Conservation (phyloP, 1,140 invertebrate genomes). For the Wasmannia auropunctata region DNA sequence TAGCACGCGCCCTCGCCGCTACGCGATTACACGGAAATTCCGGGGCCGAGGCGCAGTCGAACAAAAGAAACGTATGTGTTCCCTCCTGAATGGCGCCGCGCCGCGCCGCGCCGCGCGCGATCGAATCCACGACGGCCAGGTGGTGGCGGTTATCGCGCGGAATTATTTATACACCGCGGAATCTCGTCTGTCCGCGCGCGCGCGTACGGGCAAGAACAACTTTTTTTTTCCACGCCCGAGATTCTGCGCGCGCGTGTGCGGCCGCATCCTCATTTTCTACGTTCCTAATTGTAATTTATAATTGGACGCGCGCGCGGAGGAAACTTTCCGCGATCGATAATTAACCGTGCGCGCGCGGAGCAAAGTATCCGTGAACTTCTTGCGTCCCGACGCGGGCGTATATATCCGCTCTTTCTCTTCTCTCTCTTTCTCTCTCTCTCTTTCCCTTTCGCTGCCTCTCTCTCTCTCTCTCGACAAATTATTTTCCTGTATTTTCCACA, state of each 20-base stretch:
- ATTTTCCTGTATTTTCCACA: not conserved
- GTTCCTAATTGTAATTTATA: constrained; percentile 60
- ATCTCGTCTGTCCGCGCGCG: not conserved
- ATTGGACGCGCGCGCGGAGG: constrained; percentile 39
- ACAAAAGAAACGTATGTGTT: constrained; percentile 66
- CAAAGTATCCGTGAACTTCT: constrained; percentile 37
- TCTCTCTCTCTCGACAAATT: not conserved
- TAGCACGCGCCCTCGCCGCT: constrained; percentile 66
- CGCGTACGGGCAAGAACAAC: constrained; percentile 22
- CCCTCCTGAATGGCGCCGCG: constrained; percentile 42
- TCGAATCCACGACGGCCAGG: constrained; percentile 52
- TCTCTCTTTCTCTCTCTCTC: constrained; percentile 6
- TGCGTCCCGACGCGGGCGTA: not conserved
- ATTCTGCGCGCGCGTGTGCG: constrained; percentile 1
- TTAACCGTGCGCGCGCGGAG: constrained; percentile 42
- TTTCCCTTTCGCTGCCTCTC: not conserved
- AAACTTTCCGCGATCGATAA: constrained; percentile 54
- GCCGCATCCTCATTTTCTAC: constrained; percentile 45
- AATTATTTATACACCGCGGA: constrained; percentile 53
- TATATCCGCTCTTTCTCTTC: not conserved
- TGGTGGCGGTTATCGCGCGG: constrained; percentile 47
- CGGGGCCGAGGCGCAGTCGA: constrained; percentile 26
- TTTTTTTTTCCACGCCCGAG: constrained; percentile 40
- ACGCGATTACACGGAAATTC: constrained; percentile 63
- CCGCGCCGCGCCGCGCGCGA: too few species aligned